A percentile compares a stretch with the other conserved stretches of the same genome.
Evolutionary conservation across 2,888 invertebrate species (phyloP).

Genomic region (Volucella inanis): DNA sequence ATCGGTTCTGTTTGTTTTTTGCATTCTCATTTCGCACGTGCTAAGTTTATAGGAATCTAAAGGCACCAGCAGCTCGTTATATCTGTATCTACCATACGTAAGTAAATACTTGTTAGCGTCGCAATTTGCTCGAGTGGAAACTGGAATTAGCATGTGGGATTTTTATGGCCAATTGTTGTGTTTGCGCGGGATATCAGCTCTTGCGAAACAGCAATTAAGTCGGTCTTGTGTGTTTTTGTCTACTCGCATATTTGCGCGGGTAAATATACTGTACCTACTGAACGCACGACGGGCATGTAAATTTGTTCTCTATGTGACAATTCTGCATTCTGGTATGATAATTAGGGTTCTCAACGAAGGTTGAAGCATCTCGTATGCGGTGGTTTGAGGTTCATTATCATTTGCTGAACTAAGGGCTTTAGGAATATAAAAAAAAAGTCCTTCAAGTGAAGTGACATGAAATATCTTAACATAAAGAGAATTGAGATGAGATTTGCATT

Average conservation of each 20-base stretch:
- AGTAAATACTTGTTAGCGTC: slow-evolving; percentile 47
- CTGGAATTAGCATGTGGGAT: slow-evolving; percentile 54
- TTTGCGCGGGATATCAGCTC: slow-evolving; percentile 55
- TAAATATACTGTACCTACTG: slow-evolving; percentile 13
- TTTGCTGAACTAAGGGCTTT: slow-evolving; percentile 2
- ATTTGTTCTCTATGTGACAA: slow-evolving; percentile 33
- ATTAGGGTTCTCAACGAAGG: slow-evolving; percentile 35
- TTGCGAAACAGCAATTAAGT: slow-evolving; percentile 46
- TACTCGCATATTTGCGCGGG: slow-evolving; percentile 13
- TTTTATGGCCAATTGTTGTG: slow-evolving; percentile 65
- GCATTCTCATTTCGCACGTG: slow-evolving; percentile 13
- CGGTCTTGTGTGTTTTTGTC: slow-evolving; percentile 26
- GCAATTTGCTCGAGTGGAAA: slow-evolving; percentile 57
- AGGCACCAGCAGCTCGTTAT: not conserved
- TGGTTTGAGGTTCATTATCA: slow-evolving; percentile 42
- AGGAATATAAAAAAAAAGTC: not conserved
- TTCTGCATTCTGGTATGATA: slow-evolving; percentile 13
- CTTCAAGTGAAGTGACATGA: not conserved
- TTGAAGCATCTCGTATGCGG: not conserved
- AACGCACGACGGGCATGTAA: slow-evolving; percentile 23
- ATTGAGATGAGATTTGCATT: too few relatives aligned
- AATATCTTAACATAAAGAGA: too few relatives aligned
- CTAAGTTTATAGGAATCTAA: slow-evolving; percentile 1
- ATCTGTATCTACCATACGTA: not conserved
- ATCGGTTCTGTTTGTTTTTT: slow-evolving; percentile 1